Base-by-base conservation (phyloP, 30 jellyfish, hydroid and myxozoan genomes). In the Pseudorhiza aurosa region DNA sequence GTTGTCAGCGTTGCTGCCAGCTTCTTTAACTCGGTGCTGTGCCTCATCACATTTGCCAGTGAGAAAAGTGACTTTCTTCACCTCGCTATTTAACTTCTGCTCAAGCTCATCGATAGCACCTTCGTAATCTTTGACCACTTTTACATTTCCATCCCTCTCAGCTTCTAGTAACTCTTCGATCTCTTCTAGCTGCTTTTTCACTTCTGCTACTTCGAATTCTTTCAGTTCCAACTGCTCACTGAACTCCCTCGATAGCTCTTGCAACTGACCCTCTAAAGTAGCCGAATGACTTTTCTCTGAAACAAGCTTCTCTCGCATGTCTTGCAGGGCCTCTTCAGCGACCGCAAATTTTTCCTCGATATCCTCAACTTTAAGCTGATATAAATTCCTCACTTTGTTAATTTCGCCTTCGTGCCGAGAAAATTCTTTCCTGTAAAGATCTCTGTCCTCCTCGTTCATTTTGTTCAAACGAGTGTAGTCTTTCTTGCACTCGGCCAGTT, bases 51-150 rank as follows among this genome's bases (percentile, higher is more conserved):
- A 81, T 50, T 68, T 81, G 22, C 22, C 32, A 17, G 77, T 67
- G 43, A 81, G 47, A 25, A 33, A 43, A 8, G 14, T 60, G 12
- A 47, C 75, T 60, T 29, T 58, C 59, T 83, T 68, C 36, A 29
- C n/a, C 53, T 83, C 95, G 18, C 82, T 56, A 7, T 24, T 30
- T 9, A 83, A 65, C 15, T 58, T 70, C 80, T 69, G 25, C 35
- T 83, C 87, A 62, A 81, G 60, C 44, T 65, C 85, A 8, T 53
- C 78, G 18, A 81, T 46, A 17, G 77, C 55, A 24, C 85, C 40
- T 39, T 81, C 85, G 43, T 68, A 63, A 40, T 72, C 87, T 25
- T 59, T 71, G 3, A 27, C 27, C 46, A 19, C 31, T 30, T 60
- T 69, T 26, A 15, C 27, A 5, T 62, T 49, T 19, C 27, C 56